Conservation (phyloP, 2,888 invertebrate species). For the Ernsta delagoae region DNA sequence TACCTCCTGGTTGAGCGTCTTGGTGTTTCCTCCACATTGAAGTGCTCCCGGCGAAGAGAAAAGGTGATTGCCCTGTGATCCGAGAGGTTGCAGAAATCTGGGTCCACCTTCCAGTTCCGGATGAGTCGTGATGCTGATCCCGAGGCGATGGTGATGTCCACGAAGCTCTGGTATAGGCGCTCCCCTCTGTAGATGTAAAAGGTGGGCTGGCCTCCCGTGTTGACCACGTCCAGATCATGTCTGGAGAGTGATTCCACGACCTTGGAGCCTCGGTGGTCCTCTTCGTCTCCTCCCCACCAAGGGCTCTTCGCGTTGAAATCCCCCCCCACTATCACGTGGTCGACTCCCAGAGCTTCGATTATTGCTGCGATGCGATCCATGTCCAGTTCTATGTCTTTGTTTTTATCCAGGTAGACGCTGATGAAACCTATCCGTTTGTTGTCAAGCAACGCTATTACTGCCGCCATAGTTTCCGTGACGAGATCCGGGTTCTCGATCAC, state of each 20-base stretch:
- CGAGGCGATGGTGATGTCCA: neutral
- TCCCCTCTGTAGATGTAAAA: neutral
- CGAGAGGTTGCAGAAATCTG: slow-evolving; percentile 21
- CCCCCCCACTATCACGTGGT: neutral
- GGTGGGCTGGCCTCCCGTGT: neutral
- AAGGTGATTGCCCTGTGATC: slow-evolving; percentile 13
- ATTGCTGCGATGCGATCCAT: neutral
- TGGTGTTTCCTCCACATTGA: too few species aligned
- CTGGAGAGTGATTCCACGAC: slow-evolving; percentile 1
- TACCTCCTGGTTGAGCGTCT: too few species aligned
- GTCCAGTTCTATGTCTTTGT: neutral
- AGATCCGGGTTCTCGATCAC: slow-evolving; percentile 8
- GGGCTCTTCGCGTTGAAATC: neutral
- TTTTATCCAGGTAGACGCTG: neutral
- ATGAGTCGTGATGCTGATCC: neutral
- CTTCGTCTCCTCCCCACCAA: slow-evolving; percentile 2
- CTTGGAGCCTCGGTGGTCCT: neutral
- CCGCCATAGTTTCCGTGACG: neutral
- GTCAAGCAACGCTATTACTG: too few species aligned
- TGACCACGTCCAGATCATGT: neutral
- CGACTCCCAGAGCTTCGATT: neutral
- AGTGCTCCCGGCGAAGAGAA: too few species aligned
- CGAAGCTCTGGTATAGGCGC: neutral
- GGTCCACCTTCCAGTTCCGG: slow-evolving; percentile 16
- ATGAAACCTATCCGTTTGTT: too few species aligned